Conservation (phyloP, 1,140 invertebrate genomes). For the Liolophura sinensis region DNA sequence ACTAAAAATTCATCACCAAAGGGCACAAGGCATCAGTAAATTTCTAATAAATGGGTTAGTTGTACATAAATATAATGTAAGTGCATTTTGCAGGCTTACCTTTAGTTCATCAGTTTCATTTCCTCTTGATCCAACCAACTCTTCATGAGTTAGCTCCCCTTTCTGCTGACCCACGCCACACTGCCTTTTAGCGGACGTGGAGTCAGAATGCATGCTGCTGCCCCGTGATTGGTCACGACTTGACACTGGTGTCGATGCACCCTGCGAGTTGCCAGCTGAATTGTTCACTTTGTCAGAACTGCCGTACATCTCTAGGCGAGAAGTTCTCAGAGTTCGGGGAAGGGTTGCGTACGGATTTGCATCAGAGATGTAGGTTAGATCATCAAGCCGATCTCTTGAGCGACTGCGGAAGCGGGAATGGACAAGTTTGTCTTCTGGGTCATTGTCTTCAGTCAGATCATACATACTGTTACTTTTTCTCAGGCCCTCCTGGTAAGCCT, state of each 20-base stretch:
- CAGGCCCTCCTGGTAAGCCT: constrained; percentile 46
- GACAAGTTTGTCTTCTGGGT: constrained; percentile 25
- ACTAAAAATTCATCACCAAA: too few species aligned
- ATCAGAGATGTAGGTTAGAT: constrained; percentile 14
- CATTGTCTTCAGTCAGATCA: constrained; percentile 42
- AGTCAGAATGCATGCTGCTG: too few species aligned
- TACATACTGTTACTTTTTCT: constrained; percentile 53
- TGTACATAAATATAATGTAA: too few species aligned
- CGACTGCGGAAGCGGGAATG: constrained; percentile 42
- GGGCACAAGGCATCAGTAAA: too few species aligned
- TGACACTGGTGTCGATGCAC: constrained; percentile 1
- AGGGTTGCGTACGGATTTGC: constrained; percentile 34
- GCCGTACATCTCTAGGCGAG: too few species aligned
- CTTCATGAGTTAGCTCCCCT: constrained; percentile 3
- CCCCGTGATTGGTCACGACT: neutral
- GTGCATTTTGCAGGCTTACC: constrained; percentile 25
- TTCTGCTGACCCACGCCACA: too few species aligned
- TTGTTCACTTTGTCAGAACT: too few species aligned
- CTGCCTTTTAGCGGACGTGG: too few species aligned
- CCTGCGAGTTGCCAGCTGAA: constrained; percentile 33
- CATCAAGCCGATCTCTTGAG: constrained; percentile 44
- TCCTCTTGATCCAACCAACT: constrained; percentile 32
- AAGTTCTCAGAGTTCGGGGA: constrained; percentile 13
- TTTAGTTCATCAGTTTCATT: constrained; percentile 57
- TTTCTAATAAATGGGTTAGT: too few species aligned